Conservation (phyloP, 2,888 invertebrate genomes). For the Notodonta dromedarius region DNA sequence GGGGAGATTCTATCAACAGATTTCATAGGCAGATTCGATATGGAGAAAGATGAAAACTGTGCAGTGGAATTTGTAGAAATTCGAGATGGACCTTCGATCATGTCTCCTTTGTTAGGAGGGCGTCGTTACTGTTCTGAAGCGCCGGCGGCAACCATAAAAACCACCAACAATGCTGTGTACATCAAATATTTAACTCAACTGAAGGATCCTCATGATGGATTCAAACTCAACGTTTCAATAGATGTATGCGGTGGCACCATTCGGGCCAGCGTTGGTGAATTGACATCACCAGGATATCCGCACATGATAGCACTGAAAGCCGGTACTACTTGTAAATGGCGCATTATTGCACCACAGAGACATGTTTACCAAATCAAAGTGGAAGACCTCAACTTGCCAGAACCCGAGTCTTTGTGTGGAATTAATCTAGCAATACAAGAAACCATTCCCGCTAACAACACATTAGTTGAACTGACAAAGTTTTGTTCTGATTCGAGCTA, state of each 20-base stretch:
- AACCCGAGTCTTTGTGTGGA: conserved; percentile 56
- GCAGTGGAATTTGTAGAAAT: conserved; percentile 89
- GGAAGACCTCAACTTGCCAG: conserved; percentile 58
- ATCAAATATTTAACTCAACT: conserved; percentile 89
- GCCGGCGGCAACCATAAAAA: conserved; percentile 85
- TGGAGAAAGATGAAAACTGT: conserved; percentile 70
- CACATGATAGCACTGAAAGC: conserved; percentile 73
- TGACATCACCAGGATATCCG: conserved; percentile 89
- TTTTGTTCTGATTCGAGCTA: conserved; percentile 50
- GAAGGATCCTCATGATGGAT: conserved; percentile 89
- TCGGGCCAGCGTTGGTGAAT: conserved; percentile 80
- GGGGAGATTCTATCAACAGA: conserved; percentile 90
- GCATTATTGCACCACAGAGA: conserved; percentile 76
- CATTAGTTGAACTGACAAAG: conserved; percentile 50
- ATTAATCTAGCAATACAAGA: conserved; percentile 70
- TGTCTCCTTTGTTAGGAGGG: conserved; percentile 85
- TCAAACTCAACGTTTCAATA: conserved; percentile 87
- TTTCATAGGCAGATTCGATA: conserved; percentile 90
- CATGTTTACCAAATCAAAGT: conserved; percentile 53
- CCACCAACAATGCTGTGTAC: conserved; percentile 87
- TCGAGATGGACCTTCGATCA: conserved; percentile 90
- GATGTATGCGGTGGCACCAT: conserved; percentile 87
- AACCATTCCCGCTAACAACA: conserved; percentile 53
- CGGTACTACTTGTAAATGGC: conserved; percentile 89
- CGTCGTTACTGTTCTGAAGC: conserved; percentile 84